Base-by-base conservation (phyloP, 1,140 invertebrate genomes). In the Carposina sasakii region DNA sequence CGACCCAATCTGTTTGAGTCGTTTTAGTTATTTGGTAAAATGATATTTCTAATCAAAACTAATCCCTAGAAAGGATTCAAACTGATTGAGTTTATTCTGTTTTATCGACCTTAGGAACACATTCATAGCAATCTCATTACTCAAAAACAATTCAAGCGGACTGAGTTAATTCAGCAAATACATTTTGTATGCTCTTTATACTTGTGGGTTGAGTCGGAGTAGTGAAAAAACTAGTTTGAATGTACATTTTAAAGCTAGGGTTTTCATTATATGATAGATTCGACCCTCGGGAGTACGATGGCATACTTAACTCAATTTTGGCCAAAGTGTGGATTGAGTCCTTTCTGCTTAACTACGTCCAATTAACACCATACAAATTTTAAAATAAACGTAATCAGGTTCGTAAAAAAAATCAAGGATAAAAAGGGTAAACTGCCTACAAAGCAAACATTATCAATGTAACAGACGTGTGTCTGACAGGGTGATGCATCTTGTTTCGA, bases 201-300 rank as follows among this genome's bases (percentile, higher is more conserved):
- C n/a, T n/a, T n/a, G n/a, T n/a, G n/a, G n/a, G n/a, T n/a, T n/a
- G n/a, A 43, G 40, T 43, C 40, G 40, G 23, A 16, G 40, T 43
- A 43, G 40, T 43, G 20, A 43, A 43, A 43, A 43, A 43, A 43
- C 40, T 43, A 26, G 40, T 43, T 43, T 43, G 6, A 9, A 16
- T 43, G 13, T 43, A 43, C 40, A 43, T 43, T 43, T 43, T 43
- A 43, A 54, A 26, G 77, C 43, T 76, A 82, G 41, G 77, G 73
- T 12, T 52, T 30, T 22, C 71, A 79, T n/a, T 46, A 39, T 21
- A 48, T 30, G 36, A 39, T 41, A 48, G 47, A 23, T 40, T 40
- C 24, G 37, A 48, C 16, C 26, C 37, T 48, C 33, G 13, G 37
- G 62, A 43, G 34, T 51, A 51, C 40, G 21, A 37, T 43, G 33